Evolutionary conservation across 2,113 vertebrate species (phyloP), one percentile per base, ranked within the genome.

Genomic region (Caranx melampygus): DNA sequence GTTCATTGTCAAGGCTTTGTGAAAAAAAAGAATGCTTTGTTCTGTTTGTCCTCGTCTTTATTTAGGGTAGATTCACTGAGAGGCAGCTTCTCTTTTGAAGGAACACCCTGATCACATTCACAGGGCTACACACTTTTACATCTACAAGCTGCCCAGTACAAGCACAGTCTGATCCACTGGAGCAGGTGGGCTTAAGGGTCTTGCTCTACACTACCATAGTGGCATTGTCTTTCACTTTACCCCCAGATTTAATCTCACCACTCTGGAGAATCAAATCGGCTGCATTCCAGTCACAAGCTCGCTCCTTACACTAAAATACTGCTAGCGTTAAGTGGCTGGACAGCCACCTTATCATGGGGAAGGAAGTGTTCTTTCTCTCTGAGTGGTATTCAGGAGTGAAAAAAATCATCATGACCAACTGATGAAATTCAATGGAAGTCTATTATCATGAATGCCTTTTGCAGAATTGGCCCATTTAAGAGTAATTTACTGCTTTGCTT

Each of bases 401-500:
- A 14, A 69, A 68, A 66, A 13, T 1, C 52, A 5, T 26, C 26
- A 26, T 26, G 26, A 26, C 26, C 33, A 60, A 67, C 37, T 44
- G n/a, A 16, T 57, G 12, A 59, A 49, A 51, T 51, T 34, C 11
- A 58, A 62, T 72, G n/a, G 60, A 70, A 33, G 45, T 61, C 45
- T 59, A 40, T 75, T 64, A 62, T 75, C 37, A 37, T 68, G 3
- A 62, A 73, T 8, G 13, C 6, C 47, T 79, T 69, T 62, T 74
- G 18, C 42, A 65, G 37, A 7, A 75, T 69, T 34, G n/a, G 26
- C 34, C 21, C 31, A 78, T 70, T 75, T 52, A 45, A 45, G 6
- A 78, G 12, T 42, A 54, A 66, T 69, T 69, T 57, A 51, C 34
- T 65, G 42, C 42, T 64, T 60, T 60, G 34, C 55, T 57, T 49